Base-by-base conservation (phyloP, 2,113 vertebrate species). In the Indicator maculatus region DNA sequence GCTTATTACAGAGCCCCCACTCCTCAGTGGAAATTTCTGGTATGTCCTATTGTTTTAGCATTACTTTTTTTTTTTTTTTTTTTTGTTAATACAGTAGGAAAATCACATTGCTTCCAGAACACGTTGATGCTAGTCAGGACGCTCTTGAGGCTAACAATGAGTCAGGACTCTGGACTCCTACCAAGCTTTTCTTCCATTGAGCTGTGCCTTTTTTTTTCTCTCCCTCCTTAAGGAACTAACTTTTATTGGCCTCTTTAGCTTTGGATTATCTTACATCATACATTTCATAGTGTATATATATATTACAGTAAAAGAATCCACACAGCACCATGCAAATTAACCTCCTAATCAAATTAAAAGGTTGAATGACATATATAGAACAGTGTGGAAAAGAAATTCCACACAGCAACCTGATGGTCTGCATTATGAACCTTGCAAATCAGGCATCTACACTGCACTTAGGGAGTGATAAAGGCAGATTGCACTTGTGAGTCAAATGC, bases 201-300 rank as follows among this genome's bases (percentile, higher is more conserved):
- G 96, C 93, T 91, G 72, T 93, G 88, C 74, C 96, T 77, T 94
- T 88, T 95, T 94, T 95, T 94, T 95, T 88, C 77, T 85, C 41
- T 7, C 41, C 81, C 92, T 95, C 83, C 91, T 92, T 78, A 81
- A 97, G 92, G 93, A 97, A 95, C 97, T 90, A 93, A 92, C 65
- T 97, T 97, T 97, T 97, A 97, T 97, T 96, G 96, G 96, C 89
- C 96, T 96, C 91, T 73, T 91, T 92, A 96, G 97, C 90, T 93
- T 90, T 85, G 95, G 95, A 95, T 97, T 97, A 97, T 97, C 95
- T 98, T 96, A 97, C 97, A 97, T 97, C 97, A 97, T 95, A 74
- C 87, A 87, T 97, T 96, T 97, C 89, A 97, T 94, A 94, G 94
- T 88, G 93, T 97, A 36, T 36, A 93, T 93, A 90, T 82, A 96